Percentiles rank a stretch among this genome's conserved stretches.
These are phyloP conservation scores for Grantiella picta DNA, from an alignment of 2,113 vertebrate species.

Conservation along the genomic window DNA sequence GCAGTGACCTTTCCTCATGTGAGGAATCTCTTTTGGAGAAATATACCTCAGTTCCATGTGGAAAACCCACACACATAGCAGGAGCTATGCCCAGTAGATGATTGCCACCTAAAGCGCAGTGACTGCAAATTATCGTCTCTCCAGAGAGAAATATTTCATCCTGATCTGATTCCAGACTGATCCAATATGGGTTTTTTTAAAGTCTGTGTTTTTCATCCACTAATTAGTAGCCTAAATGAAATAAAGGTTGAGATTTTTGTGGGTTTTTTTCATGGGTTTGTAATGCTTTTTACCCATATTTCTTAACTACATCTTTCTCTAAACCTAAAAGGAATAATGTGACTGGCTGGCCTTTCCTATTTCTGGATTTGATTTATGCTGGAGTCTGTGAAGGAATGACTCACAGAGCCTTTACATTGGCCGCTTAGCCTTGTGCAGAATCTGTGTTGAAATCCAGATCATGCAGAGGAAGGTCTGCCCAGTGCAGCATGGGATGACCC, in stretches of 20 bases:
- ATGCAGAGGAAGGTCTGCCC: background rate
- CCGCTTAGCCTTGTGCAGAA: background rate
- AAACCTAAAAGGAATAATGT: constrained; percentile 11
- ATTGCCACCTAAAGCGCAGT: background rate
- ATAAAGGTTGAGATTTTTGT: background rate
- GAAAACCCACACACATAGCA: background rate
- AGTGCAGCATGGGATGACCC: accelerated
- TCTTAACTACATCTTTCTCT: constrained; percentile 1
- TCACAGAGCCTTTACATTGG: background rate
- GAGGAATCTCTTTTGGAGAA: background rate
- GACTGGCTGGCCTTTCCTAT: constrained; percentile 19
- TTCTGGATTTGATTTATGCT: constrained; percentile 55
- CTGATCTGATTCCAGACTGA: background rate
- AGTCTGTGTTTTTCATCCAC: background rate
- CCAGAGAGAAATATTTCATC: background rate
- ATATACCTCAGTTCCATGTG: background rate
- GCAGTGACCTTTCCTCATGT: background rate
- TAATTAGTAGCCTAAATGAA: constrained; percentile 34
- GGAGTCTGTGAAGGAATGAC: background rate
- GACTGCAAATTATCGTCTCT: background rate
- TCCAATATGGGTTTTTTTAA: background rate
- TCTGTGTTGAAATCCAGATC: background rate
- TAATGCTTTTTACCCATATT: background rate
- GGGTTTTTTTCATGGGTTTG: background rate
- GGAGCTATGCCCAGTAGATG: background rate